These are phyloP conservation scores for Leucania comma DNA, from an alignment of 2,888 invertebrate species.

Conservation along the genomic window DNA sequence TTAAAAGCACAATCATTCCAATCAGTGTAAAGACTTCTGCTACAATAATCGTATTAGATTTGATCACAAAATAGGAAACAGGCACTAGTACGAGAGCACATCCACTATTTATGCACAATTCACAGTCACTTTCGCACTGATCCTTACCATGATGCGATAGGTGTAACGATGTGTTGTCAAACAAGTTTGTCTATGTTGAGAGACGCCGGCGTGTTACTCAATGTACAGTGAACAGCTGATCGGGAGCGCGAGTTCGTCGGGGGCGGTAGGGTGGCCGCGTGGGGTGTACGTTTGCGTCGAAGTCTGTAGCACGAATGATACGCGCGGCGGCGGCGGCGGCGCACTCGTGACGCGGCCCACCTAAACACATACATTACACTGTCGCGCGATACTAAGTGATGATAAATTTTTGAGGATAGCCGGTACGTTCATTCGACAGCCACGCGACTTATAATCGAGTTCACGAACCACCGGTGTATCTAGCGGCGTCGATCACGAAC, in stretches of 20 bases:
- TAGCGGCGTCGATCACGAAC: conserved; percentile 77
- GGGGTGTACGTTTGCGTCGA: conserved; percentile 81
- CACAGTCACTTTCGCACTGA: conserved; percentile 81
- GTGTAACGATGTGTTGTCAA: conserved; percentile 73
- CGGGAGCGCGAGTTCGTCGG: conserved; percentile 75
- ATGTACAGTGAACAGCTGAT: conserved; percentile 83
- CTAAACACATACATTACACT: conserved; percentile 79
- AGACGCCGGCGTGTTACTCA: conserved; percentile 67
- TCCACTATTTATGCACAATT: conserved; percentile 75
- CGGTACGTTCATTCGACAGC: conserved; percentile 80
- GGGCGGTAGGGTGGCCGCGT: conserved; percentile 73
- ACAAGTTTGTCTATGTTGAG: conserved; percentile 70
- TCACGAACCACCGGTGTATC: conserved; percentile 75
- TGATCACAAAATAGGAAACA: conserved; percentile 62
- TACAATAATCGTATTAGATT: conserved; percentile 43
- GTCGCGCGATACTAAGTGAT: conserved; percentile 77
- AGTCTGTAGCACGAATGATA: conserved; percentile 87
- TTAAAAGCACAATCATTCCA: conserved; percentile 37
- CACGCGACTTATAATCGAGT: conserved; percentile 82
- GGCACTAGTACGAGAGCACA: conserved; percentile 73
- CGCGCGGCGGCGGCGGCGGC: conserved; percentile 82
- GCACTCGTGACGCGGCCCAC: conserved; percentile 85
- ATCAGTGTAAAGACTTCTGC: conserved; percentile 39
- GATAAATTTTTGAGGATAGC: conserved; percentile 85
- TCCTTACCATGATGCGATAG: conserved; percentile 86